These are phyloP conservation scores for Parascotia fuliginaria DNA, from an alignment of 2,888 invertebrate genomes.

Conservation along the genomic window DNA sequence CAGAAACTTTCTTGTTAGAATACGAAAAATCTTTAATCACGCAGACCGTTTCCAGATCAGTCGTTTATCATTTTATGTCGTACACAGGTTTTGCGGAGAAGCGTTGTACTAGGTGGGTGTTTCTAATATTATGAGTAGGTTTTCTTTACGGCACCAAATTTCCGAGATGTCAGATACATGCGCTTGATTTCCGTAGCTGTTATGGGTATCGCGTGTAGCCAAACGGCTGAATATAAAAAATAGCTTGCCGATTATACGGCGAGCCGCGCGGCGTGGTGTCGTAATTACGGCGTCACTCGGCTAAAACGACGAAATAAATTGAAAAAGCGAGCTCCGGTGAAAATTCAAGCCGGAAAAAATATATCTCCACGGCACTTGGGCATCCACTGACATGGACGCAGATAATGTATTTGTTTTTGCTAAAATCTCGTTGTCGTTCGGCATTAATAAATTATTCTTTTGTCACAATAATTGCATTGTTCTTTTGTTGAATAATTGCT, in stretches of 20 bases:
- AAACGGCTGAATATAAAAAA: conserved; percentile 56
- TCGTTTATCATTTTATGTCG: conserved; percentile 34
- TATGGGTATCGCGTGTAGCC: conserved; percentile 32
- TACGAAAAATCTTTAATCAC: conserved; percentile 26
- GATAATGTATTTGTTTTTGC: conserved; percentile 80
- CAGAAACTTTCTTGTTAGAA: conserved; percentile 30
- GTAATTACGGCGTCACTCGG: conserved; percentile 79
- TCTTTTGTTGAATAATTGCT: conserved; percentile 64
- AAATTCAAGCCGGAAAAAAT: conserved; percentile 73
- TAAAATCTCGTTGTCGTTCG: conserved; percentile 72
- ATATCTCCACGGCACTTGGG: conserved; percentile 71
- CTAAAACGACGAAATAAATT: conserved; percentile 82
- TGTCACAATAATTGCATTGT: conserved; percentile 59
- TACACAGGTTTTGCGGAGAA: conserved; percentile 20
- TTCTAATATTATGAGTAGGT: conserved; percentile 27
- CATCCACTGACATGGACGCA: conserved; percentile 67
- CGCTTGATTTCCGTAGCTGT: conserved; percentile 38
- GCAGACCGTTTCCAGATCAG: conserved; percentile 26
- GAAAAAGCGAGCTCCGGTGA: conserved; percentile 77
- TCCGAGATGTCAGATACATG: conserved; percentile 48
- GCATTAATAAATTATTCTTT: conserved; percentile 67
- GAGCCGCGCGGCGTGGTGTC: conserved; percentile 58
- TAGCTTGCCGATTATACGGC: conserved; percentile 67
- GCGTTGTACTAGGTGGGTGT: conserved; percentile 22
- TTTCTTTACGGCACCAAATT: conserved; percentile 39